Percentiles rank a stretch among this genome's conserved stretches.
These are phyloP conservation scores for Glaucopsyche alexis DNA, from an alignment of 2,888 invertebrate species.

Conservation along the genomic window DNA sequence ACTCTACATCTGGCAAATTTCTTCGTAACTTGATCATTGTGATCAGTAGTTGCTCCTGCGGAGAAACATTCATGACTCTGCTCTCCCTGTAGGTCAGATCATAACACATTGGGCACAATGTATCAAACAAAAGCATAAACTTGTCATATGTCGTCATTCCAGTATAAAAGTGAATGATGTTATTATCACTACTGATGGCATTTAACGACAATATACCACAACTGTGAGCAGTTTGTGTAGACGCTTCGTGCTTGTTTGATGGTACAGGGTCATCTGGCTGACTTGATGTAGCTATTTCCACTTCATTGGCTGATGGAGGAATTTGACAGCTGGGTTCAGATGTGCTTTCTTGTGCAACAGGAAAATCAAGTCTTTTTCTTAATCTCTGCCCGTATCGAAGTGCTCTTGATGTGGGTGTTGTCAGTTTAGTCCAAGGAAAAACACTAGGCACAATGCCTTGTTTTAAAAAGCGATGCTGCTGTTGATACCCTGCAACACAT, in stretches of 20 bases:
- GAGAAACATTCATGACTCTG: background rate
- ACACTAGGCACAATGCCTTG: too few species aligned
- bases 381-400: too few species aligned
- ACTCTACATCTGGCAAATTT: constrained; percentile 22
- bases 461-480: too few species aligned
- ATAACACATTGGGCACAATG: background rate
- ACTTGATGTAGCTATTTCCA: background rate
- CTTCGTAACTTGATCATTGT: constrained; percentile 20
- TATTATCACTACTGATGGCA: background rate
- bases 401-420: too few species aligned
- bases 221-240: background rate
- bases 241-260: background rate
- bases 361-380: background rate
- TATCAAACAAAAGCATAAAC: background rate
- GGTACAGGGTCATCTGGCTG: background rate
- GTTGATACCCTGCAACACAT: too few species aligned
- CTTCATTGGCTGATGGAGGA: background rate
- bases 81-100: background rate
- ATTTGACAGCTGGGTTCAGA: background rate
- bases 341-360: background rate
- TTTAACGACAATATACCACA: background rate
- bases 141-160: background rate
- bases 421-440: too few species aligned
- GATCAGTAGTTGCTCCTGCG: constrained; percentile 18
- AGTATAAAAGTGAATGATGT: background rate